A percentile compares a stretch with the other conserved stretches of the same genome.
These are phyloP conservation scores for Epizoanthus ramosus DNA, from an alignment of 92 coral and sea anemone species.

Conservation along the genomic window DNA sequence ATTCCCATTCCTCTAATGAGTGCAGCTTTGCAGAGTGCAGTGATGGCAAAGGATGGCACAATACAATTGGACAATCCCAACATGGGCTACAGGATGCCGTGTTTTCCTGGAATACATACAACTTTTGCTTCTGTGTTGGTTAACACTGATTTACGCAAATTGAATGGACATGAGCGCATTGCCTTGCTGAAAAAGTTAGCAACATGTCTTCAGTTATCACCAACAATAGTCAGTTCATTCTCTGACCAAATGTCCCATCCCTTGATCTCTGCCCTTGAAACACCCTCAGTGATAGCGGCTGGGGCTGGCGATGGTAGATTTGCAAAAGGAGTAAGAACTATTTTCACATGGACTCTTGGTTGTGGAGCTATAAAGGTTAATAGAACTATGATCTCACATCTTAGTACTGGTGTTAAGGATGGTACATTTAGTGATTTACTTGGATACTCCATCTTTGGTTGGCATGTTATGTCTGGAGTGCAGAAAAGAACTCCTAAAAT, in stretches of 20 bases:
- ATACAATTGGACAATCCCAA: conserved; percentile 33
- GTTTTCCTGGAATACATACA: conserved; percentile 72
- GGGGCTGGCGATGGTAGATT: conserved; percentile 93
- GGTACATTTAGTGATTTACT: conserved; percentile 65
- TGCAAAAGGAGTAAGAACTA: conserved; percentile 68
- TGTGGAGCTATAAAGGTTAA: conserved; percentile 88
- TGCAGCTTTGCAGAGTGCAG: conserved; percentile 36
- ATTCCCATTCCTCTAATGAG: conserved; percentile 35
- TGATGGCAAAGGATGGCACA: conserved; percentile 30
- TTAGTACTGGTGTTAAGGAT: conserved; percentile 73
- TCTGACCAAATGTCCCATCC: conserved; percentile 70
- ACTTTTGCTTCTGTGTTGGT: conserved; percentile 72
- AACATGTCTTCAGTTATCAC: conserved; percentile 56
- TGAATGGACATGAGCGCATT: conserved; percentile 78
- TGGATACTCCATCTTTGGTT: conserved; percentile 81
- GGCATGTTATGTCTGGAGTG: conserved; percentile 90
- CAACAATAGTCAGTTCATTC: conserved; percentile 58
- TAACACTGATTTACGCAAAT: conserved; percentile 52
- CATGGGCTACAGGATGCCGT: conserved; percentile 40
- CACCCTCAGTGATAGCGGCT: conserved; percentile 72
- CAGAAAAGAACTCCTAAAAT: conserved; percentile 65
- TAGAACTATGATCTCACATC: conserved; percentile 56
- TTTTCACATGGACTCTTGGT: conserved; percentile 80
- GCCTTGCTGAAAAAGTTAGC: conserved; percentile 54
- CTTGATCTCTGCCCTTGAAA: conserved; percentile 68